Conservation (phyloP, 2,113 vertebrate genomes). For the Hucho hucho region DNA sequence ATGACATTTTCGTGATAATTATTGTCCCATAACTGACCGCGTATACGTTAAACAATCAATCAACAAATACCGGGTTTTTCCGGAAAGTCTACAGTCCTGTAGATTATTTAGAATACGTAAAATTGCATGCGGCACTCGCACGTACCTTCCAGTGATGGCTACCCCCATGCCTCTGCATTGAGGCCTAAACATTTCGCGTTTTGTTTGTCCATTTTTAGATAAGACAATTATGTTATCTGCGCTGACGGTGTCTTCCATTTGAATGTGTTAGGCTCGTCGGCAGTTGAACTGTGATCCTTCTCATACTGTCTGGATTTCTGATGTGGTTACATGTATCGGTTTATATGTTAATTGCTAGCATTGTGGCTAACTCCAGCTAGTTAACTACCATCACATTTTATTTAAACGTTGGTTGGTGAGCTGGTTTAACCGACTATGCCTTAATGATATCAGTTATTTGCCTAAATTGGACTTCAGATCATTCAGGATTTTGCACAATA, state of each 20-base stretch:
- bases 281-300: no score
- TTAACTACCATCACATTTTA: no score
- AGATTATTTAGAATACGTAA: background rate
- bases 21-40: background rate
- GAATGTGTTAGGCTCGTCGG: no score
- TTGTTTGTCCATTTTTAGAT: constrained; percentile 6
- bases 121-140: background rate
- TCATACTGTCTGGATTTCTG: background rate
- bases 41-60: rapidly evolving
- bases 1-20: background rate
- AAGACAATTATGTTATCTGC: no score
- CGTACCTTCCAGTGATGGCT: constrained; percentile 33
- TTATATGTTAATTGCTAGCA: background rate
- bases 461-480: no score
- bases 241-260: no score
- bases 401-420: no score
- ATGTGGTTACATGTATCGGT: background rate
- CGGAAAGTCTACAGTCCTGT: background rate
- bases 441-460: no score
- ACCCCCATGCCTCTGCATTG: constrained; percentile 61
- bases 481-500: no score
- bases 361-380: no score
- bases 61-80: no score
- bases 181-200: constrained; percentile 46
- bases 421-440: no score